Evolutionary conservation across 2,888 invertebrate genomes (phyloP).

Genomic region (Scaptomyza parva): DNA sequence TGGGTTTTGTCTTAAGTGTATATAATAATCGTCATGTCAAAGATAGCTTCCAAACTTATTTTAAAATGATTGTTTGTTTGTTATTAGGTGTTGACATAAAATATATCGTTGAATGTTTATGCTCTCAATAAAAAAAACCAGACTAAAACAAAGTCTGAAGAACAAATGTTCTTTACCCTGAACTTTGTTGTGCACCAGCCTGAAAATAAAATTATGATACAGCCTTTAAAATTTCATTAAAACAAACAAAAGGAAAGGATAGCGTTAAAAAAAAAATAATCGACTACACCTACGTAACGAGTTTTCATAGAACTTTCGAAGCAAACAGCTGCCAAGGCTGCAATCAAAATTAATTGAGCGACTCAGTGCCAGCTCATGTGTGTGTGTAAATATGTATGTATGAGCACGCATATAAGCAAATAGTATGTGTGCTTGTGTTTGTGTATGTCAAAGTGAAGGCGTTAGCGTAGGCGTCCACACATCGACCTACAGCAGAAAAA

Average conservation of each 20-base stretch:
- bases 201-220: too few relatives aligned
- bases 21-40: too few relatives aligned
- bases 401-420: not conserved
- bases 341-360: slow-evolving; percentile 77
- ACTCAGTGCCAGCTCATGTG: slow-evolving; percentile 55
- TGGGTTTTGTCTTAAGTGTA: too few relatives aligned
- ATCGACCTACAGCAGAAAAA: slow-evolving; percentile 61
- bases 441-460: slow-evolving; percentile 72
- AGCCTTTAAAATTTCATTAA: slow-evolving; percentile 16
- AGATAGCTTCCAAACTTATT: too few relatives aligned
- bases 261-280: slow-evolving; percentile 20
- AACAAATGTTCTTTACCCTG: too few relatives aligned
- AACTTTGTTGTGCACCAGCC: too few relatives aligned
- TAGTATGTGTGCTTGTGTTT: slow-evolving; percentile 8
- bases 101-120: not conserved
- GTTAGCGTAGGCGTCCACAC: slow-evolving; percentile 60
- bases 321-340: slow-evolving; percentile 73
- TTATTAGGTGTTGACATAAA: slow-evolving; percentile 2
- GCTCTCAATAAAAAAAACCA: slow-evolving; percentile 19
- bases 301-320: slow-evolving; percentile 39
- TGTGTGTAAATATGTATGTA: slow-evolving; percentile 8
- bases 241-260: slow-evolving; percentile 26
- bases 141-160: not conserved
- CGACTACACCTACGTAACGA: slow-evolving; percentile 40
- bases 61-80: not conserved